These are phyloP conservation scores for Tetanocera ferruginea DNA, from an alignment of 2,888 invertebrate species.

Conservation along the genomic window DNA sequence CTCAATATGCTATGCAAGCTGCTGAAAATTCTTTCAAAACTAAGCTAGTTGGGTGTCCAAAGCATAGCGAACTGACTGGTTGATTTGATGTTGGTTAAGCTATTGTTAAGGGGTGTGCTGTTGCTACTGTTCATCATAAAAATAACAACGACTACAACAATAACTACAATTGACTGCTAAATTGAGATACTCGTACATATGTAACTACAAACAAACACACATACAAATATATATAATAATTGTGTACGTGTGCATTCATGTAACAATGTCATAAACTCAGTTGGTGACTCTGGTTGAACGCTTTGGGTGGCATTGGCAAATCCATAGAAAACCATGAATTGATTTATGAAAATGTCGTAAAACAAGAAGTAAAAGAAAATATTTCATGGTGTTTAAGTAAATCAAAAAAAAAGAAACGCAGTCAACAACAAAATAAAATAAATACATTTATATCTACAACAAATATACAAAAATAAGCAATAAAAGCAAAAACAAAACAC, in stretches of 20 bases:
- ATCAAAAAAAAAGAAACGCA: not conserved
- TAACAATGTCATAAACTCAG: slow-evolving; percentile 12
- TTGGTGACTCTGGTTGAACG: not conserved
- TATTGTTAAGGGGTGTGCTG: no score
- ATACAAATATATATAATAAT: not conserved
- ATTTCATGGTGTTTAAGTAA: not conserved
- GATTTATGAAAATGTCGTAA: not conserved
- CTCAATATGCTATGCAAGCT: no score
- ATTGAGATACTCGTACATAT: not conserved
- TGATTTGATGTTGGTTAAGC: not conserved
- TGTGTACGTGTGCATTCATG: slow-evolving; percentile 8
- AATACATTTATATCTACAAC: not conserved
- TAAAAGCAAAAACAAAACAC: not conserved
- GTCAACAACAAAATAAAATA: not conserved
- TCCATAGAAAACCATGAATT: slow-evolving; percentile 4
- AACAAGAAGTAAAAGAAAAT: not conserved
- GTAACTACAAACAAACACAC: not conserved
- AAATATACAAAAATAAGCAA: not conserved
- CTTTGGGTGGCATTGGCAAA: slow-evolving; percentile 7
- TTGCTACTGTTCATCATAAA: no score
- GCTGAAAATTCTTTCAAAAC: no score
- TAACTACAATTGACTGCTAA: not conserved
- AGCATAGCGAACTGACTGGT: not conserved
- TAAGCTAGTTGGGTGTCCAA: not conserved
- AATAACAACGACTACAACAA: not conserved